Conservation (phyloP, 2,888 invertebrate species). For the Tenthredo livida region DNA sequence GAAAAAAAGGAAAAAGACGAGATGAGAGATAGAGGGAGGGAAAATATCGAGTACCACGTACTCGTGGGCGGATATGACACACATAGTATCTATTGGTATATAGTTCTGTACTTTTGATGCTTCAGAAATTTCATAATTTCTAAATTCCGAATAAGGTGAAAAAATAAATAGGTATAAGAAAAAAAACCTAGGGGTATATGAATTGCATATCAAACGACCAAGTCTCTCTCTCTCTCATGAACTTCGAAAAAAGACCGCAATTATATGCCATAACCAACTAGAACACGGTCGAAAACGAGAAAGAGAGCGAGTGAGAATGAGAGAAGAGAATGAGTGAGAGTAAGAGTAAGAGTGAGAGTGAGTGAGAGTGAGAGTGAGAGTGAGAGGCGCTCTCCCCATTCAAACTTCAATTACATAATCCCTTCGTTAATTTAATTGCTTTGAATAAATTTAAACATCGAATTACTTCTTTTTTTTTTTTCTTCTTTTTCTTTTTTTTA, state of each 20-base stretch:
- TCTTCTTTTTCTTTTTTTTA: background rate
- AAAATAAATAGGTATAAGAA: too few relatives aligned
- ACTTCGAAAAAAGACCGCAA: too few relatives aligned
- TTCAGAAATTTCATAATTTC: too few relatives aligned
- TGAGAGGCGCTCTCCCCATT: conserved; percentile 55
- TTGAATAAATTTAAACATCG: background rate
- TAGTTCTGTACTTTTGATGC: too few relatives aligned
- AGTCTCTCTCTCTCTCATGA: too few relatives aligned
- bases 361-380: conserved; percentile 24
- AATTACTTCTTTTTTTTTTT: background rate
- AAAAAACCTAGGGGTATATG: too few relatives aligned
- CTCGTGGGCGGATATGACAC: too few relatives aligned
- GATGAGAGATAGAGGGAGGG: background rate
- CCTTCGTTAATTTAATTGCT: conserved; percentile 43
- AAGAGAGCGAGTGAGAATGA: conserved; percentile 49
- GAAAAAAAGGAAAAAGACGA: background rate
- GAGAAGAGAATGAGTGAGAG: background rate
- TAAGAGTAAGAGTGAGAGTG: conserved; percentile 53
- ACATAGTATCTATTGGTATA: background rate
- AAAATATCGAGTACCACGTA: background rate
- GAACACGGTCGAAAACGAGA: conserved; percentile 6
- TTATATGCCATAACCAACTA: background rate
- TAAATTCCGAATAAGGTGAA: too few relatives aligned
- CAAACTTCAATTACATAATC: conserved; percentile 22
- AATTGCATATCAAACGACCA: too few relatives aligned